Evolutionary conservation across 2,797 vertebrate genomes (phyloP).

Genomic region (Gymnocypris eckloni): DNA sequence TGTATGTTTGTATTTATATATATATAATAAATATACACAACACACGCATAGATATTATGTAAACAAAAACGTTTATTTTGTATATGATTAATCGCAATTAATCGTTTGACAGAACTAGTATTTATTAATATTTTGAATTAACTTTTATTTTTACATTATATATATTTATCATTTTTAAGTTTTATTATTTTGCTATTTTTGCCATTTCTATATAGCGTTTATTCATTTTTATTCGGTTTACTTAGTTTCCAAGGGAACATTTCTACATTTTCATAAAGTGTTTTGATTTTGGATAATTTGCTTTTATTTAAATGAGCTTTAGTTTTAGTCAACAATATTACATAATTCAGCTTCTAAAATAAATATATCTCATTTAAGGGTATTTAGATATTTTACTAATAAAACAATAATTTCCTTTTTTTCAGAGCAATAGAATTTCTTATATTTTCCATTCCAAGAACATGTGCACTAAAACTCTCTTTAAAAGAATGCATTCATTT

Average conservation of each 20-base stretch:
- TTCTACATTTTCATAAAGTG: too few species aligned
- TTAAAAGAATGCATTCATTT: conserved; percentile 23
- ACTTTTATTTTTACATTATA: too few species aligned
- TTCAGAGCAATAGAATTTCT: neutral
- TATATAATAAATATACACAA: too few species aligned
- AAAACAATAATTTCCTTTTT: neutral
- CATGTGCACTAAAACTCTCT: neutral
- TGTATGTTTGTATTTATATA: too few species aligned
- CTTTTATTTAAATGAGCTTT: neutral
- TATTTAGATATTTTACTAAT: neutral
- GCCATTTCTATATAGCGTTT: neutral
- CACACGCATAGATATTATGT: too few species aligned
- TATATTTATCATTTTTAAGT: too few species aligned
- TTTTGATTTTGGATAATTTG: neutral
- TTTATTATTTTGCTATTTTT: too few species aligned
- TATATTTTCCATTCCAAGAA: neutral
- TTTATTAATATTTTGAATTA: too few species aligned
- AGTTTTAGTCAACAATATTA: neutral
- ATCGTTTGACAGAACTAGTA: too few species aligned
- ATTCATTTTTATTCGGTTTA: neutral
- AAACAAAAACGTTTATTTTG: too few species aligned
- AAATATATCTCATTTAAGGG: neutral
- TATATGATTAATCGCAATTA: too few species aligned
- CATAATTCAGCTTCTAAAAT: neutral
- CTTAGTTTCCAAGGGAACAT: neutral